Evolutionary conservation across 2,113 vertebrate species (phyloP).

Genomic region (Campylomormyrus tamandua): DNA sequence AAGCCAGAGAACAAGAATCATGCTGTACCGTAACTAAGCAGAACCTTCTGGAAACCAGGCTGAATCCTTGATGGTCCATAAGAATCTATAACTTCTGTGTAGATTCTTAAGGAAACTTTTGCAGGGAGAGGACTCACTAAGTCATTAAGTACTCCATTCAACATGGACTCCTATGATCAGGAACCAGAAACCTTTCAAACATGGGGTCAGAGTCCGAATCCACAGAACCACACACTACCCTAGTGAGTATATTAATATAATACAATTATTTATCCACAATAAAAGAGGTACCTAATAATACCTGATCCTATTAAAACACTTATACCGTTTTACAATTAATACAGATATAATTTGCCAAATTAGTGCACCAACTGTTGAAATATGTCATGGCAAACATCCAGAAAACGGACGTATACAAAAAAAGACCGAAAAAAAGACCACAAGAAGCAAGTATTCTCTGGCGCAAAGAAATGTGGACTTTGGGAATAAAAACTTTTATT

Average conservation of each 20-base stretch:
- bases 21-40: not conserved
- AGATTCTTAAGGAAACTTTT: not conserved
- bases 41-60: not conserved
- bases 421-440: not conserved
- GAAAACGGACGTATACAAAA: not conserved
- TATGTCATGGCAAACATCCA: not conserved
- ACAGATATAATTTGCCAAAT: not conserved
- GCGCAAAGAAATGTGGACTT: not conserved
- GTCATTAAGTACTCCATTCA: not conserved
- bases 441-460: not conserved
- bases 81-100: not conserved
- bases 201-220: not conserved
- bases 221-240: not conserved
- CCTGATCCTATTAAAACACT: not conserved
- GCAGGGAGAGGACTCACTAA: no score
- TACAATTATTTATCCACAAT: not conserved
- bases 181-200: not conserved
- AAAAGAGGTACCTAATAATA: not conserved
- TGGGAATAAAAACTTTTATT: not conserved
- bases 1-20: not conserved
- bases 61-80: not conserved
- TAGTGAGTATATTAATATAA: not conserved
- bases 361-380: not conserved
- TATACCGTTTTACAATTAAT: not conserved
- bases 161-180: not conserved